Base-by-base conservation (phyloP, 2,113 vertebrate genomes). In the Cranoglanis bouderius region DNA sequence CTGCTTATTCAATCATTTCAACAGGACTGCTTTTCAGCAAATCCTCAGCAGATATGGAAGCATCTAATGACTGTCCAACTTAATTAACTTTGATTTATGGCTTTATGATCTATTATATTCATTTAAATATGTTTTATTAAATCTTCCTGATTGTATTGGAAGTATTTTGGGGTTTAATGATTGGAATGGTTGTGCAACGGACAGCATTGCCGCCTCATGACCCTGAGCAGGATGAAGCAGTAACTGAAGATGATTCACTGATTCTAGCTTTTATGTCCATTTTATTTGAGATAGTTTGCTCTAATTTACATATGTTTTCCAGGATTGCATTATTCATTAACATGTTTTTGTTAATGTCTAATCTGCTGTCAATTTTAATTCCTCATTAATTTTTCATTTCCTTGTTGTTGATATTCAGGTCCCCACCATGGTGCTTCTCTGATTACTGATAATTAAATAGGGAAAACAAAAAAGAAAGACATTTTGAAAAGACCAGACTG, bases 1-100 rank as follows among this genome's bases (percentile, higher is more conserved):
- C 10, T 82, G 81, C 32, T 82, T 59, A 82, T 82, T 82, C 55
- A 59, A 40, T 82, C 55, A 82, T 82, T 82, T 82, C 35, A 38
- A 38, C 6, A 32, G 49, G 49, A 24, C 53, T 57, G 18, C 80
- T 82, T 57, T 82, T 59, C 55, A 61, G 55, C 55, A 82, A 82
- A 82, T 59, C 32, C 55, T 59, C 55, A 82, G 55, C 32, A 40
- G 35, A 82, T 82, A 82, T 38, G 0, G 7, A 81, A 10, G 29
- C 46, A 55, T 32, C 53, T 82, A 24, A 38, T 57, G 9, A 57
- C 10, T 35, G 51, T 57, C 53, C 80, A 57, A 24, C 19, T 26
- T 35, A 82, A 82, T 82, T 82, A 35, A 35, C 46, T 53, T 32
- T 32, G 49, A 77, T 53, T 77, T 77, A 32, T 53, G 26, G 14